phyloP scores from a whole-genome alignment of 2,888 invertebrate genomes.

The Acleris holmiana region DNA sequence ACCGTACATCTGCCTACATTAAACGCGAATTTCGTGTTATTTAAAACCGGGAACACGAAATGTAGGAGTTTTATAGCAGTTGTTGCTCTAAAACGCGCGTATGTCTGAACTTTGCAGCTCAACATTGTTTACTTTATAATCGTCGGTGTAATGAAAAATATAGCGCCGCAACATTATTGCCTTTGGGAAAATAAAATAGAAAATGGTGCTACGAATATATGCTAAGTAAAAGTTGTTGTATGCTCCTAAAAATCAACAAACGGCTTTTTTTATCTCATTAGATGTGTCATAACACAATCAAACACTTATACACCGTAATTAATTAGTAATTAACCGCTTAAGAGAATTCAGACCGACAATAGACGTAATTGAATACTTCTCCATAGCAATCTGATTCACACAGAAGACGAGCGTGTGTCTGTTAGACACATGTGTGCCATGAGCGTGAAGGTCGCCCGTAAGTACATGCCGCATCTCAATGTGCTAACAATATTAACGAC shows the following conservation, averaged over 20 bases:
- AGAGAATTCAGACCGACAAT: slow-evolving; percentile 20
- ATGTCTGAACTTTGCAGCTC: slow-evolving; percentile 48
- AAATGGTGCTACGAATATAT: slow-evolving; percentile 10
- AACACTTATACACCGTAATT: not conserved
- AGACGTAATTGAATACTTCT: slow-evolving; percentile 25
- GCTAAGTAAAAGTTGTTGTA: slow-evolving; percentile 9
- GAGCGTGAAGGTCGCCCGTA: slow-evolving; percentile 55
- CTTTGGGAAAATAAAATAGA: slow-evolving; percentile 2
- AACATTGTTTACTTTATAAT: slow-evolving; percentile 18
- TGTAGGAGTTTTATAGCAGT: slow-evolving; percentile 56
- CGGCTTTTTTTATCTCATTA: not conserved
- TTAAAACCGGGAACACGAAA: slow-evolving; percentile 52
- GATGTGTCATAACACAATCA: slow-evolving; percentile 30
- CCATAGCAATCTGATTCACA: slow-evolving; percentile 35
- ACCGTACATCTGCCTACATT: slow-evolving; percentile 62
- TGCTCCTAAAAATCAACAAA: slow-evolving; percentile 15
- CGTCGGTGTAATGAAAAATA: slow-evolving; percentile 18
- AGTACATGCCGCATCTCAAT: slow-evolving; percentile 32
- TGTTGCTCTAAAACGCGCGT: slow-evolving; percentile 42
- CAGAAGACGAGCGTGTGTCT: slow-evolving; percentile 37
- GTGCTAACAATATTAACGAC: slow-evolving; percentile 32
- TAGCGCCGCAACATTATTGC: slow-evolving; percentile 13
- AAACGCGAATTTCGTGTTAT: slow-evolving; percentile 58
- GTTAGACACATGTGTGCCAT: slow-evolving; percentile 57
- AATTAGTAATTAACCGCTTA: slow-evolving; percentile 5